phyloP scores from a whole-genome alignment of 2,797 vertebrate species.

The Epinephelus awoara region DNA sequence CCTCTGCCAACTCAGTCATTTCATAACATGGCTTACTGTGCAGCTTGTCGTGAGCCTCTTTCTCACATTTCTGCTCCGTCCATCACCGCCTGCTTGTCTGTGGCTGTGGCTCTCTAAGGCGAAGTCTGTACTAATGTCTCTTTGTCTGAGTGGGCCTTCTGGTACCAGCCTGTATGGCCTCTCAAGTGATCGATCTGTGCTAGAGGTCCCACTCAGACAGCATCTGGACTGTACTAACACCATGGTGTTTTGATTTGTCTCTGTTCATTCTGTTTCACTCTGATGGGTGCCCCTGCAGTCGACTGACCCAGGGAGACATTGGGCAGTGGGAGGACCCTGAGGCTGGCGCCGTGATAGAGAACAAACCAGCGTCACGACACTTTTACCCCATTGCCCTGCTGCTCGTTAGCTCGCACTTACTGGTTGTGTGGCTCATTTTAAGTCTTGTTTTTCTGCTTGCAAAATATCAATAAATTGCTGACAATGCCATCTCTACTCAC shows the following conservation, averaged over 20 bases:
- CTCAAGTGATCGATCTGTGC: conserved; percentile 11
- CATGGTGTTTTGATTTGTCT: conserved; percentile 71
- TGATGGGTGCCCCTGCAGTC: conserved; percentile 87
- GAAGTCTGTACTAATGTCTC: conserved; percentile 49
- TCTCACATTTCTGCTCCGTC: conserved; percentile 25
- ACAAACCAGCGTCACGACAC: conserved; percentile 99
- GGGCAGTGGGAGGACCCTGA: conserved; percentile 97
- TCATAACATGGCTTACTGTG: conserved; percentile 1
- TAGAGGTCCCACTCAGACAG: conserved; percentile 46
- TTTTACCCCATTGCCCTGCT: conserved; percentile 99
- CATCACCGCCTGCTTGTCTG: conserved; percentile 47
- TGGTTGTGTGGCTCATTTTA: conserved; percentile 99
- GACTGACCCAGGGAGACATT: conserved; percentile 93
- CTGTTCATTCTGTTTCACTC: conserved; percentile 68
- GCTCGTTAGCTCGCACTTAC: conserved; percentile 99
- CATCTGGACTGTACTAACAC: conserved; percentile 73
- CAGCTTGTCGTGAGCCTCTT: conserved; percentile 17
- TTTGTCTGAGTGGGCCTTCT: conserved; percentile 57
- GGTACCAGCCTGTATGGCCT: not conserved
- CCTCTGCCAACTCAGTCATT: conserved; percentile 13
- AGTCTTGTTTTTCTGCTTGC: conserved; percentile 99
- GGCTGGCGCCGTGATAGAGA: conserved; percentile 93
- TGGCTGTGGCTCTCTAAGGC: conserved; percentile 30
- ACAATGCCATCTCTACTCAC: conserved; percentile 77
- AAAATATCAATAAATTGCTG: conserved; percentile 99